Percentiles rank a stretch among this genome's conserved stretches.
These are phyloP conservation scores for Euschistus heros DNA, from an alignment of 1,140 invertebrate genomes.

Conservation along the genomic window DNA sequence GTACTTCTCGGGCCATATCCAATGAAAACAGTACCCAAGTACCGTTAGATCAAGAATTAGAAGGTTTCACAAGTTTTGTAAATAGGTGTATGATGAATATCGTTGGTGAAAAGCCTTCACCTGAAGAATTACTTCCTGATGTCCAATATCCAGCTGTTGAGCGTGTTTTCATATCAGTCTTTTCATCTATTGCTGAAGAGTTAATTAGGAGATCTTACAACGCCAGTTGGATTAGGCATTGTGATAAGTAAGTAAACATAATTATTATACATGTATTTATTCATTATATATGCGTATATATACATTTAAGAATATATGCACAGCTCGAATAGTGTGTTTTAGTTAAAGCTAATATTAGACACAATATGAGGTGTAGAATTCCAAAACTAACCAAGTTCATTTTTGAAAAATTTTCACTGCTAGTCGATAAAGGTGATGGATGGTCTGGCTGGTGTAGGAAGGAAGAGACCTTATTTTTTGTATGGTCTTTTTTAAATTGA, in stretches of 20 bases:
- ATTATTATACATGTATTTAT: background rate
- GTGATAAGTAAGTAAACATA: background rate
- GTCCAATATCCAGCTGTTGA: background rate
- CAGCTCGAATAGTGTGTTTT: background rate
- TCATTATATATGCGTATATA: too few species aligned
- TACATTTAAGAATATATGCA: background rate
- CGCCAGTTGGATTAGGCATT: conserved; percentile 8
- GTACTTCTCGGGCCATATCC: background rate
- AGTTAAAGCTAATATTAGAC: background rate
- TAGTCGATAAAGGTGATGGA: background rate
- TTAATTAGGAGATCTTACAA: conserved; percentile 1
- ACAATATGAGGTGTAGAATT: background rate
- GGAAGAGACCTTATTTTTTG: too few species aligned
- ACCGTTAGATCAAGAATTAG: background rate
- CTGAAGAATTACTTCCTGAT: background rate
- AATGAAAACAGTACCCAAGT: background rate
- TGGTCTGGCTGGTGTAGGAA: background rate
- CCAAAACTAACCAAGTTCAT: background rate
- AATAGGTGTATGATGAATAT: background rate
- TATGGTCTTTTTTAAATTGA: too few species aligned
- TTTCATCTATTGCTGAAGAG: conserved; percentile 5
- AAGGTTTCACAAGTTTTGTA: background rate
- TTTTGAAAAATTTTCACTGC: background rate
- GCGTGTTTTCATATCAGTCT: background rate
- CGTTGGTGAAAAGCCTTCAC: background rate